Base-by-base conservation (phyloP, 2,797 vertebrate species). In the Darevskia mixta region DNA sequence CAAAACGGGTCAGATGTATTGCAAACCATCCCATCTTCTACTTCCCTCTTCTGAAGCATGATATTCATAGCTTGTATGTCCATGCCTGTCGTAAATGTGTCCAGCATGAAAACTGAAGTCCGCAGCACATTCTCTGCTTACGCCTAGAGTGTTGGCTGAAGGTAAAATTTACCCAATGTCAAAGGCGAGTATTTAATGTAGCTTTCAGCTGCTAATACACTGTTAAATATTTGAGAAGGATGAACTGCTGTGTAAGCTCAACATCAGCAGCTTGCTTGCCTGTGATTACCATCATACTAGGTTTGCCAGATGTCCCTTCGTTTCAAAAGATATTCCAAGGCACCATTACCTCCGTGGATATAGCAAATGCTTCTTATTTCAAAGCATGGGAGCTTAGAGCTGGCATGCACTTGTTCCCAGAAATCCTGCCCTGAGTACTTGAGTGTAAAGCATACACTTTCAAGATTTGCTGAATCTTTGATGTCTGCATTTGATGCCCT, bases 181-280 rank as follows among this genome's bases (percentile, higher is more conserved):
- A 90, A 87, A 82, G 90, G 81, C 77, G 89, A 87, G 75, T 27
- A 82, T 64, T 80, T 91, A 86, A 90, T 86, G 90, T 55, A 88
- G 90, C 90, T 85, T 85, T 85, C 55, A n/a, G 77, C 67, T 66
- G 43, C 77, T 73, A 73, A 85, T 80, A 87, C 93, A 92, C 82
- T 87, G 82, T 93, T 81, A 92, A n/a, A 64, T 25, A 61, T 87
- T 38, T 83, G 55, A 87, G 92, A 77, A 85, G 90, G 76, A 91
- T 86, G 41, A 92, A 87, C 64, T 89, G 87, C 79, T 82, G 86
- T n/a, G 71, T 81, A 32, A 64, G 35, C 79, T 81, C 25, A 9
- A 23, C 32, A 64, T 81, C 79, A 58, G 49, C 79, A n/a, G 38
- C 72, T 78, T 66, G 29, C 75, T 32, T 2, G 75, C 58, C 58